These are phyloP conservation scores for Ophiothrix spiculata DNA, from an alignment of 35 echinoderm and acorn worm species.

Conservation along the genomic window DNA sequence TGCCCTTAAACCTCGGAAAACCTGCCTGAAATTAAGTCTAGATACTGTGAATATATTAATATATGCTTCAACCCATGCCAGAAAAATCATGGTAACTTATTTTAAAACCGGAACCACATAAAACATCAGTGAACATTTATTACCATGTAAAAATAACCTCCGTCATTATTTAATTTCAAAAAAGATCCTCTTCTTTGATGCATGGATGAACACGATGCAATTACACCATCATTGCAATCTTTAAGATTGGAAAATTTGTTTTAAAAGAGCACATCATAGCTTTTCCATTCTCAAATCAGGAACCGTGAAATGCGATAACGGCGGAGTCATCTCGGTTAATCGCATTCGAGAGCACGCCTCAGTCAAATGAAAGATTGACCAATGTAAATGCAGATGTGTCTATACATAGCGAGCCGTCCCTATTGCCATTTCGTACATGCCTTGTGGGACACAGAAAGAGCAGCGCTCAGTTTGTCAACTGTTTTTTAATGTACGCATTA, in stretches of 20 bases:
- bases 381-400: background rate
- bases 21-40: too few relatives aligned
- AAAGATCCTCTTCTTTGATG: background rate
- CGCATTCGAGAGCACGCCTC: background rate
- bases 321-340: too few relatives aligned
- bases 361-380: conserved; percentile 2
- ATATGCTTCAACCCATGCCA: too few relatives aligned
- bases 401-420: background rate
- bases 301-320: too few relatives aligned
- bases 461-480: background rate
- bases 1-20: too few relatives aligned
- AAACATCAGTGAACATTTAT: too few relatives aligned
- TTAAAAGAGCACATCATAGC: background rate
- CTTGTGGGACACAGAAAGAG: background rate
- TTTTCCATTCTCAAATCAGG: too few relatives aligned
- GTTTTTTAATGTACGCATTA: background rate
- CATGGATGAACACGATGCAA: background rate
- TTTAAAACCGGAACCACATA: too few relatives aligned
- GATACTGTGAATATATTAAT: too few relatives aligned
- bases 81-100: too few relatives aligned
- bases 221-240: background rate
- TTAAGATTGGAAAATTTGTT: background rate
- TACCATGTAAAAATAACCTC: background rate
- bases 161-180: background rate
- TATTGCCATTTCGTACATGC: background rate